A percentile compares a stretch with the other conserved stretches of the same genome.
phyloP scores from a whole-genome alignment of 2,888 invertebrate species.

The Ectemnius continuus region DNA sequence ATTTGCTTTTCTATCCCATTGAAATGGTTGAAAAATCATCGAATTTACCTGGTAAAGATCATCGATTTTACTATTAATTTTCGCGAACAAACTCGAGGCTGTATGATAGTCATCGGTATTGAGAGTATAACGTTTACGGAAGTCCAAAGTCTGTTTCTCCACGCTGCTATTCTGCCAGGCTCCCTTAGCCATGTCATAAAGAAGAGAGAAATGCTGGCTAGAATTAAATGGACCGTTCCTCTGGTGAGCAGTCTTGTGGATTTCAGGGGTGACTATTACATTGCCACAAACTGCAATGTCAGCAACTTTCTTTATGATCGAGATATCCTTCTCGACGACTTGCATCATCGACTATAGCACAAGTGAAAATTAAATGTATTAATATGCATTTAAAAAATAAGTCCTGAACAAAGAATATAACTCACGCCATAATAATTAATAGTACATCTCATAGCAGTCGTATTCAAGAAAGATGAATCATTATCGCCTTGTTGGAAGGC shows the following conservation, averaged over 20 bases:
- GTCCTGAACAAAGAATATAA: neutral
- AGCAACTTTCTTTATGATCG: slow-evolving; percentile 79
- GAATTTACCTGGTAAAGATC: neutral
- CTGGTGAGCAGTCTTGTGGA: slow-evolving; percentile 78
- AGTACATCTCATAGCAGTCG: slow-evolving; percentile 33
- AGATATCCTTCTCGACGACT: slow-evolving; percentile 77
- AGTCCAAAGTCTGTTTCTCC: slow-evolving; percentile 71
- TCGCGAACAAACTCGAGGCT: slow-evolving; percentile 47
- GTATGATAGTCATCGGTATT: slow-evolving; percentile 66
- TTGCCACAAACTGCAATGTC: slow-evolving; percentile 84
- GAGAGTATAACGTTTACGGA: slow-evolving; percentile 73
- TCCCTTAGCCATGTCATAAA: slow-evolving; percentile 65
- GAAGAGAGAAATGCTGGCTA: slow-evolving; percentile 57
- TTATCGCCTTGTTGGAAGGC: neutral
- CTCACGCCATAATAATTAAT: slow-evolving; percentile 63
- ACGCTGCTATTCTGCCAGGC: slow-evolving; percentile 69
- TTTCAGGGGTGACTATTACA: slow-evolving; percentile 80
- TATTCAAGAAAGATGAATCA: neutral
- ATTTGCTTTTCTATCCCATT: slow-evolving; percentile 10
- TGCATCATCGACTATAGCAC: slow-evolving; percentile 78
- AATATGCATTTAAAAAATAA: neutral
- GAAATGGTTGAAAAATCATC: neutral
- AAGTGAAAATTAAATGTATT: neutral
- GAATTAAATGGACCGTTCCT: slow-evolving; percentile 76
- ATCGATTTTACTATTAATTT: slow-evolving; percentile 22